Percentiles rank a stretch among this genome's conserved stretches.
Conservation (phyloP, 2,113 vertebrate genomes). For the Lynx canadensis region DNA sequence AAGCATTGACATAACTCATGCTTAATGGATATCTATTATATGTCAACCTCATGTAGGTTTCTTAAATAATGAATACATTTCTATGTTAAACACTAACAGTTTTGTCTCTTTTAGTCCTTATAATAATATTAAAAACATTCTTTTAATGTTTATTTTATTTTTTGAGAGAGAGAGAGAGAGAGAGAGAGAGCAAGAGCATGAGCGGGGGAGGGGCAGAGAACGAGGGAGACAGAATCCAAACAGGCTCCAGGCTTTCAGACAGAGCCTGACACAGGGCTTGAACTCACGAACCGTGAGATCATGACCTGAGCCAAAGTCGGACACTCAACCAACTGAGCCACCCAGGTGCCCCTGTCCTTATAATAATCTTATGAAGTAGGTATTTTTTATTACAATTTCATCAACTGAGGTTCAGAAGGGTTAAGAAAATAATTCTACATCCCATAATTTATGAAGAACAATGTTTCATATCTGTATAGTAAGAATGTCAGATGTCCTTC, state of each 20-base stretch:
- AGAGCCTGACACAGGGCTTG: no score
- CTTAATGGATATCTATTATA: not conserved
- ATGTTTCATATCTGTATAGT: not conserved
- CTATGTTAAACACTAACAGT: not conserved
- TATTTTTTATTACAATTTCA: not conserved
- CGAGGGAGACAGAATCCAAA: no score
- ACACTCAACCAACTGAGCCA: no score
- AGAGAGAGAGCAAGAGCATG: no score
- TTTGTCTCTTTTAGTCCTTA: not conserved
- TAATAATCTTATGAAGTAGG: not conserved
- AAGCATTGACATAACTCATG: not conserved
- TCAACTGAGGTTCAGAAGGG: constrained; percentile 5
- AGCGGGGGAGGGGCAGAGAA: no score
- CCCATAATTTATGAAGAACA: not conserved
- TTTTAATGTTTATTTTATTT: no score
- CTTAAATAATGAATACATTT: constrained; percentile 12
- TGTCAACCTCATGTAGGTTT: not conserved
- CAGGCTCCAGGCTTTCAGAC: no score
- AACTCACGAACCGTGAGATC: no score
- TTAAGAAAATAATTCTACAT: not conserved
- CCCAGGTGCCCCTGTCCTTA: not conserved
- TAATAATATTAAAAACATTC: not conserved
- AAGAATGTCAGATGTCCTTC: not conserved
- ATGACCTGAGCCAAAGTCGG: no score
- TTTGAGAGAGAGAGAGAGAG: no score